Conservation (phyloP, 2,797 vertebrate genomes). For the Poeciliopsis infans region DNA sequence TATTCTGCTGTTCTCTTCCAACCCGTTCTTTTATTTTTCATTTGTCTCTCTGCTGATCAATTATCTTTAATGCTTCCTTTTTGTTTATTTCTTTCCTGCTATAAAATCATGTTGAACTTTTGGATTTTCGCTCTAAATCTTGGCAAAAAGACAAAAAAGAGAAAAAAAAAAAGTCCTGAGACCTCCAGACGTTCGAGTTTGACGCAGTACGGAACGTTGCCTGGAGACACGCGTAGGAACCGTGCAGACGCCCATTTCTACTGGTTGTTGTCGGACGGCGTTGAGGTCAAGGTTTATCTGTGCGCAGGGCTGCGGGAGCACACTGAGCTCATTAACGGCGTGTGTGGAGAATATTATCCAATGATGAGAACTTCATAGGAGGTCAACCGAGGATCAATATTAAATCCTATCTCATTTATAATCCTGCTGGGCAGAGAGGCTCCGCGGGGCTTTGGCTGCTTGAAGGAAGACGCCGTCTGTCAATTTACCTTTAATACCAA, state of each 20-base stretch:
- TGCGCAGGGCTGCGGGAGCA: slow-evolving; percentile 49
- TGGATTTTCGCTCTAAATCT: background rate
- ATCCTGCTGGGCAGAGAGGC: slow-evolving; percentile 72
- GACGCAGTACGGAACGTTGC: background rate
- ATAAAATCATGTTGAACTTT: background rate
- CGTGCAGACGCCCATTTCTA: slow-evolving; percentile 34
- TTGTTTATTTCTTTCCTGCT: background rate
- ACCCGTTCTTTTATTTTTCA: no score
- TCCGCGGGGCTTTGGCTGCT: slow-evolving; percentile 60
- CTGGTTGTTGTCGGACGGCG: slow-evolving; percentile 54
- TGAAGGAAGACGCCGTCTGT: slow-evolving; percentile 63
- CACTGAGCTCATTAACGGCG: slow-evolving; percentile 79
- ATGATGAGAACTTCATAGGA: slow-evolving; percentile 82
- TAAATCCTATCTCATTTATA: slow-evolving; percentile 81
- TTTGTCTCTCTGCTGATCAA: background rate
- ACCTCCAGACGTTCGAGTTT: background rate
- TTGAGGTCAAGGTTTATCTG: slow-evolving; percentile 64
- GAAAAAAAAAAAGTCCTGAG: background rate
- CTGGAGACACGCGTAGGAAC: background rate
- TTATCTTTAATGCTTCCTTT: background rate
- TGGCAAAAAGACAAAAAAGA: background rate
- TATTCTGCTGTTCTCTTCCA: no score
- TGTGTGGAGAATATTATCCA: slow-evolving; percentile 79
- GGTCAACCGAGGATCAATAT: slow-evolving; percentile 84
- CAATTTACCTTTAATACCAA: slow-evolving; percentile 71